Base-by-base conservation (phyloP, 37 sponge, comb jelly and placozoan species). In the Chondrilla cf. caribensis region DNA sequence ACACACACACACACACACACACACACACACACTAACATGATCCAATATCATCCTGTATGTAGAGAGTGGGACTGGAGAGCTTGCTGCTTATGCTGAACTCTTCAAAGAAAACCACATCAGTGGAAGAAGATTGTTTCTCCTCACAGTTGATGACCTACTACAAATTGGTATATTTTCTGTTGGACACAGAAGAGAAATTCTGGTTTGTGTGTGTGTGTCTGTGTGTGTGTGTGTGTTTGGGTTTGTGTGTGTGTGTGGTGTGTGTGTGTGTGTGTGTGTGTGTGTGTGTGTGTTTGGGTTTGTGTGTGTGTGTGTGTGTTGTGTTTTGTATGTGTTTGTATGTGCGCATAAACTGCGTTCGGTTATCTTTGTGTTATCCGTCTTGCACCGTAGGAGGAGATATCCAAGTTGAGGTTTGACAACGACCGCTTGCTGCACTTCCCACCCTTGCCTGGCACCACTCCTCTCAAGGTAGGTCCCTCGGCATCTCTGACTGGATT, bases 101-200 rank as follows among this genome's bases (percentile, higher is more conserved):
- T 93, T 93, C 70, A 79, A 51, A 40, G 76, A 81, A 54, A 82
- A 93, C 42, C 79, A 93, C 65, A 89, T 93, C 42, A 90, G 72
- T 18, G 93, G 92, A 17, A 83, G 51, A 36, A 83, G 87, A 38
- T 81, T 95, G 73, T 87, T 92, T 41, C 60, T 84, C 22, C 78
- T 95, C 31, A 92, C 82, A 6, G 87, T 35, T 17, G 93, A 89
- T 29, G 92, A 91, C 60, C 79, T 95, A 38, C 64, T 88, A n/a
- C 87, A 91, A 68, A 87, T 95, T 47, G 90, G 90, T 0, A 75
- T 95, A 26, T 81, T 89, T 57, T 86, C 86, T 4, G 84, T 91
- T 21, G 95, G 95, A 7, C 87, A 88, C 43, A 77, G 92, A 31
- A 88, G 76, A 66, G 92, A 95, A 41, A 58, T 95, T n/a, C 29